These are phyloP conservation scores for Drosophila auraria DNA, from an alignment of 1,140 invertebrate species.

Conservation along the genomic window DNA sequence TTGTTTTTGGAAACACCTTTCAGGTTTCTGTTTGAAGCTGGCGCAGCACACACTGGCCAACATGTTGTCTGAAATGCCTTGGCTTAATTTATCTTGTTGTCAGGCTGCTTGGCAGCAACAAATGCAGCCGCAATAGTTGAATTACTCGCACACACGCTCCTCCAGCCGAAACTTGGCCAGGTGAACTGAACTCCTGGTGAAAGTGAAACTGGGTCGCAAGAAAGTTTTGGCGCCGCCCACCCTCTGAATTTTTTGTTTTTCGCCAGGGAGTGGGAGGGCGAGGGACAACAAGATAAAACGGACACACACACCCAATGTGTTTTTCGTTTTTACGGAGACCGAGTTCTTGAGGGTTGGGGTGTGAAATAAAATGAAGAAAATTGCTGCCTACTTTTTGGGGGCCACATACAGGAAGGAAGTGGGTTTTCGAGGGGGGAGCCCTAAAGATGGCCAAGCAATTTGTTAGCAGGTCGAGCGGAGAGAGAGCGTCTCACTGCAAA, in stretches of 20 bases:
- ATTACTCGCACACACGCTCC: slow-evolving; percentile 52
- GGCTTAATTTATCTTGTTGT: slow-evolving; percentile 56
- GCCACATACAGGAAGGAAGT: slow-evolving; percentile 19
- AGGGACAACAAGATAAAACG: slow-evolving; percentile 39
- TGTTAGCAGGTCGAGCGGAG: slow-evolving; percentile 44
- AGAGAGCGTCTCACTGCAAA: slow-evolving; percentile 41
- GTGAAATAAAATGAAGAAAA: slow-evolving; percentile 56
- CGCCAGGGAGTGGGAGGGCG: neutral
- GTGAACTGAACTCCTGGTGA: slow-evolving; percentile 42
- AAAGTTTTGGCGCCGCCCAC: slow-evolving; percentile 25
- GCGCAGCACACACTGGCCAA: slow-evolving; percentile 20
- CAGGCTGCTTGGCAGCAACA: slow-evolving; percentile 37
- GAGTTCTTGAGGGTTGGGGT: neutral
- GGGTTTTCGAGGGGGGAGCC: slow-evolving; percentile 8
- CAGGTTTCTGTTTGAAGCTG: slow-evolving; percentile 26
- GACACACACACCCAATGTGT: slow-evolving; percentile 51
- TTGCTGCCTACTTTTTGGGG: slow-evolving; percentile 48
- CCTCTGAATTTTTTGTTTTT: slow-evolving; percentile 6
- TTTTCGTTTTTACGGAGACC: slow-evolving; percentile 37
- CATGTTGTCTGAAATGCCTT: slow-evolving; percentile 39
- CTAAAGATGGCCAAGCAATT: slow-evolving; percentile 49
- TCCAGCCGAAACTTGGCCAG: slow-evolving; percentile 35
- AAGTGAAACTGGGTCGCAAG: slow-evolving; percentile 55
- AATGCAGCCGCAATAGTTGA: slow-evolving; percentile 59
- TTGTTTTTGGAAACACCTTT: slow-evolving; percentile 30